Base-by-base conservation (phyloP, 2,113 vertebrate species). In the Thermophis baileyi region DNA sequence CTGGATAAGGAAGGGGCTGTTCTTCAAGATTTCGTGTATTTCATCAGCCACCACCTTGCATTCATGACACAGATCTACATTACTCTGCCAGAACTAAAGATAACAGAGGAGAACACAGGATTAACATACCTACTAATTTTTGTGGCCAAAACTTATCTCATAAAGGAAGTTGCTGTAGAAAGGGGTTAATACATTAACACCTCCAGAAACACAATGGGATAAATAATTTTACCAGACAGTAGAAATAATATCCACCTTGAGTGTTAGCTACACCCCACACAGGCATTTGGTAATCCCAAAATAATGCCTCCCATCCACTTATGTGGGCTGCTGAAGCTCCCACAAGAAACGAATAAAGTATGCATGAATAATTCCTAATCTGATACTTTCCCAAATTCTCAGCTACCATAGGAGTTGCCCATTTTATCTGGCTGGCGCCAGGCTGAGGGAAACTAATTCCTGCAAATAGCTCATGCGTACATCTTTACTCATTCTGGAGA, bases 1-100 rank as follows among this genome's bases (percentile, higher is more conserved):
- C 85, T 95, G 90, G 51, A 97, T 0, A 35, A 98, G 98, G 27
- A 96, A 90, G 2, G 96, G 0, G 51, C 97, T 97, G 7, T 47
- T 25, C 54, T 97, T 98, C 50, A 98, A 97, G 74, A 97, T 91
- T 0, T 93, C 44, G 89, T 98, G 98, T 93, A 97, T 1, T 1
- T 98, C 98, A 0, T 92, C 94, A 88, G 98, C 89, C 63, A 99
- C 98, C 93, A 97, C 97, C 89, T 97, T 90, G 46, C 99, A 99
- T 92, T 98, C 96, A 14, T 97, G 88, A 0, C 99, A 99, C 91
- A 97, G 92, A 0, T 92, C 94, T 1, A 91, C 94, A 10, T 0
- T 11, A 50, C 90, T 95, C 98, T 98, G 86, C 0, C 0, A 53
- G 8, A 87, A 40, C 9, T 22, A 74, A 24, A 22, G 0, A 46